Percentiles rank a stretch among this genome's conserved stretches.
These are phyloP conservation scores for Sebastes fasciatus DNA, from an alignment of 2,113 vertebrate genomes.

Conservation along the genomic window DNA sequence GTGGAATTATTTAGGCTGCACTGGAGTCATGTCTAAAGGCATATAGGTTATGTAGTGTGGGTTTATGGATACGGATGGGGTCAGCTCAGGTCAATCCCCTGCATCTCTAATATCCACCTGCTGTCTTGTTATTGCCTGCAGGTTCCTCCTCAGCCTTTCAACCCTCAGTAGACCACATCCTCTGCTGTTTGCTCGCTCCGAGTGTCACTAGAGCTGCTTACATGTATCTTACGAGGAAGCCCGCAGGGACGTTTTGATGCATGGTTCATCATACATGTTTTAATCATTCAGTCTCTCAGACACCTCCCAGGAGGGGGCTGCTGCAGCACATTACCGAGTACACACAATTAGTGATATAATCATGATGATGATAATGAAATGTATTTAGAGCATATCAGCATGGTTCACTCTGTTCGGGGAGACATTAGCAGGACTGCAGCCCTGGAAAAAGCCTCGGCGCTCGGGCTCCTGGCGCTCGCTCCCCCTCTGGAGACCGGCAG, in stretches of 20 bases:
- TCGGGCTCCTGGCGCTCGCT: conserved; percentile 52
- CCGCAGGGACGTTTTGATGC: conserved; percentile 82
- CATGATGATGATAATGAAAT: conserved; percentile 87
- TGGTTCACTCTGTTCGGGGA: conserved; percentile 65
- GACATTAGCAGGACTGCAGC: conserved; percentile 70
- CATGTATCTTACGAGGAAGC: conserved; percentile 72
- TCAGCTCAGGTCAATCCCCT: conserved; percentile 73
- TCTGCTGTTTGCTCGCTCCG: conserved; percentile 54
- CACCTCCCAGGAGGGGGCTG: conserved; percentile 80
- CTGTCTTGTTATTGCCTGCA: conserved; percentile 74
- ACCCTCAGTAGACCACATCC: conserved; percentile 60
- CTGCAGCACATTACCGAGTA: conserved; percentile 81
- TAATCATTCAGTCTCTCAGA: conserved; percentile 85
- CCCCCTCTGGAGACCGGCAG: conserved; percentile 69
- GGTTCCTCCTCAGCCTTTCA: conserved; percentile 60
- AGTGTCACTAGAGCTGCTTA: conserved; percentile 75
- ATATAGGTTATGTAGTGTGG: conserved; percentile 60
- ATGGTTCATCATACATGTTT: conserved; percentile 84
- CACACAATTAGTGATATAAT: conserved; percentile 86
- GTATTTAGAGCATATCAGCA: conserved; percentile 84
- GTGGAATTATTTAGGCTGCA: conserved; percentile 66
- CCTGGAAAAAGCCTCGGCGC: conserved; percentile 51
- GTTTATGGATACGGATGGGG: conserved; percentile 71
- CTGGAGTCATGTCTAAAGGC: conserved; percentile 57
- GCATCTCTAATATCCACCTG: conserved; percentile 71